Conservation (phyloP, 2,888 invertebrate species). For the Ctenicera cuprea region DNA sequence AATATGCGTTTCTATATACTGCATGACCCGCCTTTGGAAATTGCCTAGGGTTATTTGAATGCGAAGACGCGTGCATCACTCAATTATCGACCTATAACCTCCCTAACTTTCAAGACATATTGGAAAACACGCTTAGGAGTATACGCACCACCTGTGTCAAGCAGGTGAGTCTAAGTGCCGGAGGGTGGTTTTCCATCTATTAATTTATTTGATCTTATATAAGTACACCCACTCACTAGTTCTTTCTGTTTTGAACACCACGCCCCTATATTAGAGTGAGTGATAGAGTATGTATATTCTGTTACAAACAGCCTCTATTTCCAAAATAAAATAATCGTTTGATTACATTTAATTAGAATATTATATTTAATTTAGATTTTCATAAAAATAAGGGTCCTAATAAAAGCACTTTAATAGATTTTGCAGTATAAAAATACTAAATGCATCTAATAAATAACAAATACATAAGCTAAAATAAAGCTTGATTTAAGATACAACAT, state of each 20-base stretch:
- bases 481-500: too few species aligned
- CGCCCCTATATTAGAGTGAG: not conserved
- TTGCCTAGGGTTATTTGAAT: conserved; percentile 24
- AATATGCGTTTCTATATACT: conserved; percentile 3
- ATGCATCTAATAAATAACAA: too few species aligned
- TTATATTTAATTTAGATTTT: too few species aligned
- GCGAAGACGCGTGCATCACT: conserved; percentile 24
- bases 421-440: too few species aligned
- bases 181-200: conserved; percentile 22
- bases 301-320: too few species aligned
- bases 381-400: too few species aligned
- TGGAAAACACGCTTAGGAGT: conserved; percentile 21
- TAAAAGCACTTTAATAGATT: too few species aligned
- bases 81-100: conserved; percentile 23
- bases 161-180: conserved; percentile 22
- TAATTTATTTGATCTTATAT: conserved; percentile 6
- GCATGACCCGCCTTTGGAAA: conserved; percentile 18
- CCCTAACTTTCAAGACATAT: conserved; percentile 10
- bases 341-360: too few species aligned
- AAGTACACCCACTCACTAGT: not conserved
- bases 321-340: too few species aligned
- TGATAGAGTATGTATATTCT: too few species aligned
- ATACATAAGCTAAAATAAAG: too few species aligned
- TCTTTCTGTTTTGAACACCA: not conserved
- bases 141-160: conserved; percentile 15